These are phyloP conservation scores for Leptogaster cylindrica DNA, from an alignment of 2,888 invertebrate genomes.

Conservation along the genomic window DNA sequence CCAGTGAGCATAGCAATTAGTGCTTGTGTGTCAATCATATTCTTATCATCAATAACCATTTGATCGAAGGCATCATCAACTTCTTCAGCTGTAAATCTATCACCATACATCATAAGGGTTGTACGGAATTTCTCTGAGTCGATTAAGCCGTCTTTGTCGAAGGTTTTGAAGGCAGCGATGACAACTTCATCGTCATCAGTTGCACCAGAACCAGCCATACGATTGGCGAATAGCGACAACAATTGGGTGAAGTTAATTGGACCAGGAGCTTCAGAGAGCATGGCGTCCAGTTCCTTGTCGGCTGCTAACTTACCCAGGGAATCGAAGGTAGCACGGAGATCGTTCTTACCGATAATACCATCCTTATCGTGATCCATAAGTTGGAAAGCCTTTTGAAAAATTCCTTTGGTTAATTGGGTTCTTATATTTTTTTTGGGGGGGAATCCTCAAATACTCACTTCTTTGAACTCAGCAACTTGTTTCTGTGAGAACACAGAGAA, in stretches of 20 bases:
- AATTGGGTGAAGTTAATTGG: constrained; percentile 96
- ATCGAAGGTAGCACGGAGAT: constrained; percentile 90
- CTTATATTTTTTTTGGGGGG: not conserved
- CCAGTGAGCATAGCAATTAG: constrained; percentile 89
- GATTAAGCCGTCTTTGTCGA: constrained; percentile 87
- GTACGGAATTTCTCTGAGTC: constrained; percentile 88
- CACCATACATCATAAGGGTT: constrained; percentile 91
- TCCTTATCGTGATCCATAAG: constrained; percentile 97
- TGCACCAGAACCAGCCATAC: constrained; percentile 88
- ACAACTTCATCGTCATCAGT: constrained; percentile 92
- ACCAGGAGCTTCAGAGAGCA: constrained; percentile 86
- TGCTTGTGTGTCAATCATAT: constrained; percentile 85
- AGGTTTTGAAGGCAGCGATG: constrained; percentile 89
- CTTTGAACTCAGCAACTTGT: constrained; percentile 96
- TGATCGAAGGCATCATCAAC: constrained; percentile 92
- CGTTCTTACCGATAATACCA: constrained; percentile 86
- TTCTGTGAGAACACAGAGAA: constrained; percentile 97
- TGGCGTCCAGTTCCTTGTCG: constrained; percentile 90
- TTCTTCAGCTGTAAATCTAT: constrained; percentile 87
- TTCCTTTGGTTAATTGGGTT: not conserved
- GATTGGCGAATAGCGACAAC: constrained; percentile 87
- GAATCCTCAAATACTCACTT: constrained; percentile 66
- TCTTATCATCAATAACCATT: constrained; percentile 90
- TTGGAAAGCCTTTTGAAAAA: constrained; percentile 78
- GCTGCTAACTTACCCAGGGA: constrained; percentile 86